These are phyloP conservation scores for Drosophila differens DNA, from an alignment of 2,888 invertebrate species.

Conservation along the genomic window DNA sequence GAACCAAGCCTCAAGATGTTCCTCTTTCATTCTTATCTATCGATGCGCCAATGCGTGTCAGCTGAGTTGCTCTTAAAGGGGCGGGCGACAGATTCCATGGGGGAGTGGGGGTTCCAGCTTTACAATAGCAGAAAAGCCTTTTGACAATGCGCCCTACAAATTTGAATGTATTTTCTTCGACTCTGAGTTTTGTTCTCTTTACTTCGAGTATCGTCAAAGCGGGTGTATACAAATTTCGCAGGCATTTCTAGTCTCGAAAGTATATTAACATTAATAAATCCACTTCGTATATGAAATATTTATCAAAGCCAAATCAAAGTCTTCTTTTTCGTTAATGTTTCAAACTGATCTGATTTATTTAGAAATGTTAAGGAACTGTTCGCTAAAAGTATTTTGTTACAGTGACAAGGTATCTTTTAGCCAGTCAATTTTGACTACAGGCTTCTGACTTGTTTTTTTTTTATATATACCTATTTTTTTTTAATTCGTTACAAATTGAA, in stretches of 20 bases:
- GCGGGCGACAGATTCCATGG: slow-evolving; percentile 9
- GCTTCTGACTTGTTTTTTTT: slow-evolving; percentile 13
- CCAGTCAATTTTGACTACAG: background rate
- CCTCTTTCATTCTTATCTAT: slow-evolving; percentile 62
- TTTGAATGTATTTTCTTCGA: slow-evolving; percentile 60
- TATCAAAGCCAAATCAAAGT: background rate
- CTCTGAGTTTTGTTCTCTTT: slow-evolving; percentile 22
- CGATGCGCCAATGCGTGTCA: slow-evolving; percentile 78
- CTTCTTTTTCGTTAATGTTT: background rate
- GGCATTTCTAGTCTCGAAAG: background rate
- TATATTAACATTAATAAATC: no score
- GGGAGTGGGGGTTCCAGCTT: slow-evolving; percentile 30
- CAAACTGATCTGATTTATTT: background rate
- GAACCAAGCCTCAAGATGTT: slow-evolving; percentile 58
- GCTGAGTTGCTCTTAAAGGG: slow-evolving; percentile 35
- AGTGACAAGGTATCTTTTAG: background rate
- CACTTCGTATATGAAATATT: background rate
- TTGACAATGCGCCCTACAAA: slow-evolving; percentile 68
- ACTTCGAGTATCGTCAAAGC: background rate
- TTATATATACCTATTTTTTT: slow-evolving; percentile 20
- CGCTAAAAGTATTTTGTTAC: background rate
- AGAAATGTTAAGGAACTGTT: background rate
- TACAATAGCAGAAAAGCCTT: slow-evolving; percentile 66
- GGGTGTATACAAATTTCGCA: background rate
- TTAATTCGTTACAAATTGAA: slow-evolving; percentile 76